Evolutionary conservation across 2,888 invertebrate genomes (phyloP), one percentile per base, ranked within the genome.

Genomic region (Torymus aiolomorphi): DNA sequence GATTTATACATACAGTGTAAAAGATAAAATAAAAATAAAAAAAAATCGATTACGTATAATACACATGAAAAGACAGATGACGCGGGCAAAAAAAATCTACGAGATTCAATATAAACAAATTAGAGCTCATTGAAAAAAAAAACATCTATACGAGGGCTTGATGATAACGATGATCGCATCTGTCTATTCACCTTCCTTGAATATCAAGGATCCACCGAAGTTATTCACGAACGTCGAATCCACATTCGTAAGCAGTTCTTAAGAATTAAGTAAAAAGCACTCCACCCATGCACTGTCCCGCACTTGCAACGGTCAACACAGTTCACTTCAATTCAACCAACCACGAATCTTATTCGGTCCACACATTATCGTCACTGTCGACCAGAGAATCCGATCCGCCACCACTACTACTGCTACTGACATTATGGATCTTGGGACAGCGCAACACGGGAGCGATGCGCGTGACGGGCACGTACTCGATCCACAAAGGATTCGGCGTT

Each of bases 381-480:
- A 16, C 8, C 42, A 10, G 8, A 3, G 31, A 42, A 10, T 20
- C 20, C 20, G 42, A 8, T 42, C 0, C 42, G 42, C 8, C 8
- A 1, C 42, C 8, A 42, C 8, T 8, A 42, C 8, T 42, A 42
- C 2, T 2, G 2, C 20, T 20, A 20, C 20, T 20, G 20, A 20
- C 20, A 20, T 20, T 42, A 8, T 0, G 8, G 42, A 42, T 42
- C 42, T 42, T 42, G 42, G 42, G 42, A 8, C 84, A 84, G 65
- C 83, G 84, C 76, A 84, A 82, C 11, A 84, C 82, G n/a, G 83
- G 84, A 67, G 82, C 83, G 52, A 72, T 82, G 20, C 83, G 79
- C 20, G 84, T 82, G 80, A 84, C 85, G 8, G 85, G 83, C 8
- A 84, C 83, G 76, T 88, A 88, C 16, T 86, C 85, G 51, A 88